Conservation (phyloP, 1,140 invertebrate species). For the Nephotettix cincticeps region DNA sequence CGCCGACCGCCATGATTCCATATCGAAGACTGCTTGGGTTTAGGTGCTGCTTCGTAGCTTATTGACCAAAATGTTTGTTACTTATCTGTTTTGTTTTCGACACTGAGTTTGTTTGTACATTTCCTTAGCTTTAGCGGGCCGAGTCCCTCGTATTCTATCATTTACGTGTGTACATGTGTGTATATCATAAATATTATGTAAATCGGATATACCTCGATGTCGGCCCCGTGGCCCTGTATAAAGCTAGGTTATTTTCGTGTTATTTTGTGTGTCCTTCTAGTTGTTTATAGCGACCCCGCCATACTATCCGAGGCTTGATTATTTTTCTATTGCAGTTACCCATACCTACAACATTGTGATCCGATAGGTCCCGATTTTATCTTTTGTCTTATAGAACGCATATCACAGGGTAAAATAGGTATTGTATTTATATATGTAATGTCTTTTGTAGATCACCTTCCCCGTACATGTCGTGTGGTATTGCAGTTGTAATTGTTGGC, state of each 20-base stretch:
- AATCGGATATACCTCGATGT: background rate
- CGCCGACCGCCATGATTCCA: conserved; percentile 18
- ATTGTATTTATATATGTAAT: conserved; percentile 8
- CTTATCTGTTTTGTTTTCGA: conserved; percentile 20
- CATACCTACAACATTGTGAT: background rate
- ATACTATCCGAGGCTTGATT: background rate
- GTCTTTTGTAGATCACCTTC: conserved; percentile 8
- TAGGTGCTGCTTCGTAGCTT: conserved; percentile 7
- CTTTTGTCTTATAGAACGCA: background rate
- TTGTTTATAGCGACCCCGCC: background rate
- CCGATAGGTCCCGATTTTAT: background rate
- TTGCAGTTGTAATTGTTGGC: background rate
- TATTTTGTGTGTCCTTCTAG: conserved; percentile 16
- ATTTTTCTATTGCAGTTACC: conserved; percentile 21
- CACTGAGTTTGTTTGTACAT: conserved; percentile 23
- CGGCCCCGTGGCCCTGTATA: background rate
- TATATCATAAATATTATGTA: conserved; percentile 28
- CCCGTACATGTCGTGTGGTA: background rate
- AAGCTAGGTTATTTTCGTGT: conserved; percentile 6
- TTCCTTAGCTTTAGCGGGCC: background rate
- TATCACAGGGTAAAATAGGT: conserved; percentile 18
- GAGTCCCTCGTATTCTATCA: conserved; percentile 16
- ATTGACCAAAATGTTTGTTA: conserved; percentile 7
- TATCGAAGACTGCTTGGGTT: conserved; percentile 27
- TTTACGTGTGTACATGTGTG: conserved; percentile 26